Evolutionary conservation across 2,113 vertebrate species (phyloP).

Genomic region (Trochalopteron elliotii): DNA sequence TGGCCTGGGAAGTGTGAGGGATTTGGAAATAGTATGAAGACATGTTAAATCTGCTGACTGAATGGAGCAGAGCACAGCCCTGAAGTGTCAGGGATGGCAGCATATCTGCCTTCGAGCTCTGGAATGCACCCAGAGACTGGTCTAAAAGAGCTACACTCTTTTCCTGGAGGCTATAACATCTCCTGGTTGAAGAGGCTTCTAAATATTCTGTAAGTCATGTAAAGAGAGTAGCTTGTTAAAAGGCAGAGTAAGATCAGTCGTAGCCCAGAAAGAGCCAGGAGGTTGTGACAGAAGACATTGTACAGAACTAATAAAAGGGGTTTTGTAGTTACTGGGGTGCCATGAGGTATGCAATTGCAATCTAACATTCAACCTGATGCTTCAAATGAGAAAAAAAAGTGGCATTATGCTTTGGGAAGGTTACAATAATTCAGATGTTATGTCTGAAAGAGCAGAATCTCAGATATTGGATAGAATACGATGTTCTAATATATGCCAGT

Average conservation of each 20-base stretch:
- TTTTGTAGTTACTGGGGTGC: background rate
- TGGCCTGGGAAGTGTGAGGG: background rate
- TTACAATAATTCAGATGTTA: background rate
- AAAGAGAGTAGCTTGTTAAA: background rate
- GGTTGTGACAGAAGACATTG: background rate
- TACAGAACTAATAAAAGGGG: accelerated
- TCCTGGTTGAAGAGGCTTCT: background rate
- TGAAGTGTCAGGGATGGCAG: background rate
- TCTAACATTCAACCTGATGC: background rate
- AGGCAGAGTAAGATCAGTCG: background rate
- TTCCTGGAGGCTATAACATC: slow-evolving; percentile 6
- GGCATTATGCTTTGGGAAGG: background rate
- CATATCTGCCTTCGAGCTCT: background rate
- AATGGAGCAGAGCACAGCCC: background rate
- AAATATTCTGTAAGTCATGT: background rate
- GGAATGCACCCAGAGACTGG: background rate
- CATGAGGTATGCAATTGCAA: background rate
- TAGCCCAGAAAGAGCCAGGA: background rate
- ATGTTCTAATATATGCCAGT: background rate
- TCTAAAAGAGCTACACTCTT: background rate
- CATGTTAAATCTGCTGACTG: background rate
- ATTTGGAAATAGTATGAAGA: background rate
- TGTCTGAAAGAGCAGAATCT: background rate
- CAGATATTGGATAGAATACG: background rate
- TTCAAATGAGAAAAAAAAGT: background rate